phyloP scores from a whole-genome alignment of 1,140 invertebrate genomes.

The Caenorhabditis briggsae region DNA sequence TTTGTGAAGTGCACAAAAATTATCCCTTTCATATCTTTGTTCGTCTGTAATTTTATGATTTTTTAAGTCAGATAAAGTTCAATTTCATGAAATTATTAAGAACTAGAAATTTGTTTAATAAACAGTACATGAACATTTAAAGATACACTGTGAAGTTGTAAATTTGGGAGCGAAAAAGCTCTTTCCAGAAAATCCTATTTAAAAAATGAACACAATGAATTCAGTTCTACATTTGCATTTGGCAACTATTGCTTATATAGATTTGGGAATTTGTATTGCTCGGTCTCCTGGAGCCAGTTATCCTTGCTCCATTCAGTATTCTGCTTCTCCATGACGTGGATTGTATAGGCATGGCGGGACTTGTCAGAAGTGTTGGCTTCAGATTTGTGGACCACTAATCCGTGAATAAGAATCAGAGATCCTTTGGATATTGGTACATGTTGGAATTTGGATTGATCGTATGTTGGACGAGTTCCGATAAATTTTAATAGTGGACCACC shows the following conservation, averaged over 20 bases:
- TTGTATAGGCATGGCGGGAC: conserved; percentile 93
- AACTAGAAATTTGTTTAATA: too few relatives aligned
- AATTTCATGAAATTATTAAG: too few relatives aligned
- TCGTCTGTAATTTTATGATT: too few relatives aligned
- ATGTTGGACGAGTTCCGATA: conserved; percentile 82
- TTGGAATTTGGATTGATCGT: conserved; percentile 85
- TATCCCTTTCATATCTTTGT: too few relatives aligned
- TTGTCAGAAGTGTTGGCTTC: conserved; percentile 86
- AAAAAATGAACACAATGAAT: too few relatives aligned
- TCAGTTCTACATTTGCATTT: too few relatives aligned
- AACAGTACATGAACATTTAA: too few relatives aligned
- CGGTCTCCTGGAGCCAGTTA: conserved; percentile 83
- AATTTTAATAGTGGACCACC: conserved; percentile 80
- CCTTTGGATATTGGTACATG: conserved; percentile 87
- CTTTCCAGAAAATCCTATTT: too few relatives aligned
- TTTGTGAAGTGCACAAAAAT: too few relatives aligned
- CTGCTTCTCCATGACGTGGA: conserved; percentile 89
- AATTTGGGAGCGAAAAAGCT: too few relatives aligned
- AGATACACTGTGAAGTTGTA: too few relatives aligned
- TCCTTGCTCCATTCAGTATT: conserved; percentile 85
- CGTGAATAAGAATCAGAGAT: conserved; percentile 89
- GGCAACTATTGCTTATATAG: conserved; percentile 55
- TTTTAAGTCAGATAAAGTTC: too few relatives aligned
- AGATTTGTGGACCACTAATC: conserved; percentile 92
- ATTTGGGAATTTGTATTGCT: conserved; percentile 71